Evolutionary conservation across 2,888 invertebrate species (phyloP).

Genomic region (Xylophagus ater): DNA sequence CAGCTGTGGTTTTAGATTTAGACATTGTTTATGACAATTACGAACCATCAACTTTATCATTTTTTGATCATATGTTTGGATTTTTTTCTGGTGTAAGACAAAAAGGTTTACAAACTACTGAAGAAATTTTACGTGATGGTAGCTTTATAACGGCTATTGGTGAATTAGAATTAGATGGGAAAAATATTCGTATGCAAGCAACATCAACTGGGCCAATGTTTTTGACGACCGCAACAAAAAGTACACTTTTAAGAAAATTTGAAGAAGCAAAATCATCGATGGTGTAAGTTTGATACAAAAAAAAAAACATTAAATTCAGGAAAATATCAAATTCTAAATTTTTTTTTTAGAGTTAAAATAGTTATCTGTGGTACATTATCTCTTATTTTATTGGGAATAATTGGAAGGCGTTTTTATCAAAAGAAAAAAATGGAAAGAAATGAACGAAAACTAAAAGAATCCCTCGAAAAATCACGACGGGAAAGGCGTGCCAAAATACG

Average conservation of each 20-base stretch:
- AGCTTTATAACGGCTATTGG: slow-evolving; percentile 72
- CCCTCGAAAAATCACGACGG: slow-evolving; percentile 54
- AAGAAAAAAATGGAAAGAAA: slow-evolving; percentile 45
- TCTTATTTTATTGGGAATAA: slow-evolving; percentile 42
- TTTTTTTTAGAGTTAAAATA: slow-evolving; percentile 41
- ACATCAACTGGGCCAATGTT: slow-evolving; percentile 64
- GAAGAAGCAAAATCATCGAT: slow-evolving; percentile 59
- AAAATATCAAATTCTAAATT: background rate
- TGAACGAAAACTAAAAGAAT: slow-evolving; percentile 46
- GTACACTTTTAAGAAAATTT: slow-evolving; percentile 60
- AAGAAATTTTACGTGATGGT: slow-evolving; percentile 74
- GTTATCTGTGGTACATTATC: slow-evolving; percentile 47
- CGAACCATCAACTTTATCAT: slow-evolving; percentile 61
- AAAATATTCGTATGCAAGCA: slow-evolving; percentile 58
- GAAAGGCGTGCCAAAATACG: slow-evolving; percentile 54
- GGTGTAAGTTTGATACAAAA: slow-evolving; percentile 40
- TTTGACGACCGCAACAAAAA: slow-evolving; percentile 66
- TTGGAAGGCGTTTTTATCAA: slow-evolving; percentile 43
- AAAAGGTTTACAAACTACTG: slow-evolving; percentile 75
- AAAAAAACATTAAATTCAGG: background rate
- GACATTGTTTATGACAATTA: slow-evolving; percentile 76
- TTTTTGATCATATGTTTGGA: slow-evolving; percentile 73
- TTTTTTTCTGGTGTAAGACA: slow-evolving; percentile 75
- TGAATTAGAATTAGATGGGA: slow-evolving; percentile 56
- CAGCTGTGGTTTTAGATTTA: slow-evolving; percentile 61